Percentiles rank a stretch among this genome's conserved stretches.
Evolutionary conservation across 2,113 vertebrate genomes (phyloP).

Genomic region (Cephalophus harveyi): DNA sequence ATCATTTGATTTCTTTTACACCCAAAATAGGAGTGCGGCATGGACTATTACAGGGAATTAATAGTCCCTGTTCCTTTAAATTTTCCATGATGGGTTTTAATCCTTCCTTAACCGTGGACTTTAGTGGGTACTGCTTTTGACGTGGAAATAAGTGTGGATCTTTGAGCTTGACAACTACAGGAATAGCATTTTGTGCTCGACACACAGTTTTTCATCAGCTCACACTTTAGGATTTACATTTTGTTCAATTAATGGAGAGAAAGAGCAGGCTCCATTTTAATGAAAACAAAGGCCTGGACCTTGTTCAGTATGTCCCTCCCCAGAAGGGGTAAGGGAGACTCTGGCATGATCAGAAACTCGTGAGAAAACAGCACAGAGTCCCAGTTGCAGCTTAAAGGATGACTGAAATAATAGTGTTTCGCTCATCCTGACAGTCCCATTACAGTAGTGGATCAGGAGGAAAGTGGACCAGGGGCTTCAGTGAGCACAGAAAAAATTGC

Average conservation of each 20-base stretch:
- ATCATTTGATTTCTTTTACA: not conserved
- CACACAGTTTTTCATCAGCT: not conserved
- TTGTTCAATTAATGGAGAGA: not conserved
- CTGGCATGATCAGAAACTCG: not conserved
- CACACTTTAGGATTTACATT: not conserved
- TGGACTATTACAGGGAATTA: not conserved
- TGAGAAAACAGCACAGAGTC: not conserved
- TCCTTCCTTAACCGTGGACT: not conserved
- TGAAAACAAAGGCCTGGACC: not conserved
- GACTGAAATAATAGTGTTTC: not conserved
- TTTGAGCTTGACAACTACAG: not conserved
- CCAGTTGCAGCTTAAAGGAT: not conserved
- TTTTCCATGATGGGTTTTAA: not conserved
- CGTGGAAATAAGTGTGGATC: not conserved
- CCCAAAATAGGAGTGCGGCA: not conserved
- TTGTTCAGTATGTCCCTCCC: not conserved
- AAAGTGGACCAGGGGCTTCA: not conserved
- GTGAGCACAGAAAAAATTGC: not conserved
- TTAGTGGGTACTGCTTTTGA: not conserved
- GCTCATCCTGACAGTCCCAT: not conserved
- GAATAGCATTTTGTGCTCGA: not conserved
- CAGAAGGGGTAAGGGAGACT: not conserved
- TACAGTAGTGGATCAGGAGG: not conserved
- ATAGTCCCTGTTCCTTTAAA: not conserved
- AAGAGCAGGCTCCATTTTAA: not conserved